These are phyloP conservation scores for Conomelus anceps DNA, from an alignment of 2,888 invertebrate genomes.

Conservation along the genomic window DNA sequence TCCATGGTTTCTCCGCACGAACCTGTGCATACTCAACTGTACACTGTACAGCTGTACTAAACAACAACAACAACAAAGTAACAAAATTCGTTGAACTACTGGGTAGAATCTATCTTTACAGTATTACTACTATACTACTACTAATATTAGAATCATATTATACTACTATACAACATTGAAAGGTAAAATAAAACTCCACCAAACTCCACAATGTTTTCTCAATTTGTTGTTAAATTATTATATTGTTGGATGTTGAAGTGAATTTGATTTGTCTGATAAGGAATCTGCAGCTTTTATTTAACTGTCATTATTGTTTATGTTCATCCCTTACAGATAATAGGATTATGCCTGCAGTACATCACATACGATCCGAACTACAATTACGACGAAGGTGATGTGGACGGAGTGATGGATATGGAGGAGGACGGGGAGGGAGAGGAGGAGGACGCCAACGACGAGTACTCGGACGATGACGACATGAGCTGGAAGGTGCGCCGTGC, in stretches of 20 bases:
- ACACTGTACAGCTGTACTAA: too few relatives aligned
- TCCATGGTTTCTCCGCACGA: too few relatives aligned
- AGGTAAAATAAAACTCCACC: too few relatives aligned
- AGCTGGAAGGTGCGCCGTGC: slow-evolving; percentile 96
- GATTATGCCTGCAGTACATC: slow-evolving; percentile 82
- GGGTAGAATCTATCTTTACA: too few relatives aligned
- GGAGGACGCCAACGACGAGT: slow-evolving; percentile 79
- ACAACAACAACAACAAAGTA: too few relatives aligned
- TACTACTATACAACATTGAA: too few relatives aligned
- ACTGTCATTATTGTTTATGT: background rate
- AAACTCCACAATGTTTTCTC: too few relatives aligned
- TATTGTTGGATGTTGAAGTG: background rate
- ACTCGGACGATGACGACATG: slow-evolving; percentile 99
- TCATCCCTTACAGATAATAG: slow-evolving; percentile 57
- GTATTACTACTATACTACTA: too few relatives aligned
- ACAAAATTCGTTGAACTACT: too few relatives aligned
- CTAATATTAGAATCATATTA: too few relatives aligned
- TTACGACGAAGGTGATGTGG: slow-evolving; percentile 83
- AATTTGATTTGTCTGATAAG: background rate
- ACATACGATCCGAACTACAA: slow-evolving; percentile 99
- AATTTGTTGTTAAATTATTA: too few relatives aligned
- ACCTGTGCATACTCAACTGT: too few relatives aligned
- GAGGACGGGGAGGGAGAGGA: slow-evolving; percentile 62
- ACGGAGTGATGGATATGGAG: slow-evolving; percentile 61
- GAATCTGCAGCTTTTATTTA: background rate